These are phyloP conservation scores for Agriotes lineatus DNA, from an alignment of 2,888 invertebrate genomes.

Conservation along the genomic window DNA sequence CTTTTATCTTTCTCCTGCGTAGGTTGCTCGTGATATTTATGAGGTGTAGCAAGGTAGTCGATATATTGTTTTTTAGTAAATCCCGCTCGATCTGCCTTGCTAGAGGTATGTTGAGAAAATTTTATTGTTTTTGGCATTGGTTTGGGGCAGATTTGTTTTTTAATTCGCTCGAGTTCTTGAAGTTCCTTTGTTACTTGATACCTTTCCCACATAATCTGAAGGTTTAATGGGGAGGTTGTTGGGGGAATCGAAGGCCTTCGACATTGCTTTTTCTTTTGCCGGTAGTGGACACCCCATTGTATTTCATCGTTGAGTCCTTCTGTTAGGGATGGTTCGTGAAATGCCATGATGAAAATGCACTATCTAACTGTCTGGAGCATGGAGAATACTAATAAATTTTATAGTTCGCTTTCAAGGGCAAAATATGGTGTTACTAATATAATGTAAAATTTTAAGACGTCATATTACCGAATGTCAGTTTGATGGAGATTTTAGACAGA, in stretches of 20 bases:
- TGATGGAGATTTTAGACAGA: too few relatives aligned
- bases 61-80: slow-evolving; percentile 55
- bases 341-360: too few relatives aligned
- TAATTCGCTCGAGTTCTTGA: slow-evolving; percentile 21
- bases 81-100: slow-evolving; percentile 43
- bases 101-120: neutral
- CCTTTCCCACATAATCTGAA: slow-evolving; percentile 43
- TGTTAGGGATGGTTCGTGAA: too few relatives aligned
- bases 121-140: slow-evolving; percentile 1
- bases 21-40: too few relatives aligned
- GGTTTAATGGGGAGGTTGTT: slow-evolving; percentile 46
- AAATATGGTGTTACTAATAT: too few relatives aligned
- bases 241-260: slow-evolving; percentile 44
- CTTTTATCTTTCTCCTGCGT: slow-evolving; percentile 24
- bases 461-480: too few relatives aligned
- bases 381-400: too few relatives aligned
- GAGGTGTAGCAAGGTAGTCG: slow-evolving; percentile 53
- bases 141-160: neutral
- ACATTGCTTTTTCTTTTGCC: slow-evolving; percentile 40
- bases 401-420: too few relatives aligned
- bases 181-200: slow-evolving; percentile 38
- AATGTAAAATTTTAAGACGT: too few relatives aligned
- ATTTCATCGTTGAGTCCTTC: slow-evolving; percentile 47
- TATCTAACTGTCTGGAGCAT: too few relatives aligned
- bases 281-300: slow-evolving; percentile 46